Evolutionary conservation across 1,140 invertebrate species (phyloP), one percentile per base, ranked within the genome.

Genomic region (Bombus picipes): DNA sequence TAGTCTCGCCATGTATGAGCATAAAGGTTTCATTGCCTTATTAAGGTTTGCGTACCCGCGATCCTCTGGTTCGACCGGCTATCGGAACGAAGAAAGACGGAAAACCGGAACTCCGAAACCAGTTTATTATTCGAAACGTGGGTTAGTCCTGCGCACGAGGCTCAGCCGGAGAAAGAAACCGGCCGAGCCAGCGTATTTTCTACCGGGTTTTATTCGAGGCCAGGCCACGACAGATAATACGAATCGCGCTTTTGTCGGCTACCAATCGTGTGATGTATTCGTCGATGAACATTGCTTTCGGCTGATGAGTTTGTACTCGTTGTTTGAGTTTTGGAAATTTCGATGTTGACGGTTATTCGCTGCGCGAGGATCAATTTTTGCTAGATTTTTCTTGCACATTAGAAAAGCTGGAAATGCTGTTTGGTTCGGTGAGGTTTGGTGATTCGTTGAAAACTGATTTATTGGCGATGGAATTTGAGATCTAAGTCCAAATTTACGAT

Each of bases 11-110:
- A 89, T 91, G 88, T 91, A 88, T 74, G 88, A 87, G 81, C 80
- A 87, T 88, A 91, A 93, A 93, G 90, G 87, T 94, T 93, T 92
- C 91, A 84, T 92, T 88, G 91, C 90, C 93, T 92, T 94, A 93
- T 93, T 92, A 90, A 93, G 93, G 87, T 57, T n/a, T 15, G 76
- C 70, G 80, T 62, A 73, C 83, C 81, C 57, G 83, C 59, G 75
- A 62, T 73, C 59, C 81, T 43, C 37, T 34, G 12, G 74, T 78
- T 39, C 78, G 81, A 66, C 66, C 81, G 39, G 73, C 37, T 70
- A 66, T 41, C 39, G 80, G 68, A 72, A 89, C 86, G 87, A 88
- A 88, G 89, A 92, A 93, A 89, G 91, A 92, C 87, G 92, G 92
- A 91, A 92, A 93, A 93, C 92, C 93, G 91, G 93, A 93, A 93